Conservation (phyloP, 2,113 vertebrate species). For the Odontesthes bonariensis region DNA sequence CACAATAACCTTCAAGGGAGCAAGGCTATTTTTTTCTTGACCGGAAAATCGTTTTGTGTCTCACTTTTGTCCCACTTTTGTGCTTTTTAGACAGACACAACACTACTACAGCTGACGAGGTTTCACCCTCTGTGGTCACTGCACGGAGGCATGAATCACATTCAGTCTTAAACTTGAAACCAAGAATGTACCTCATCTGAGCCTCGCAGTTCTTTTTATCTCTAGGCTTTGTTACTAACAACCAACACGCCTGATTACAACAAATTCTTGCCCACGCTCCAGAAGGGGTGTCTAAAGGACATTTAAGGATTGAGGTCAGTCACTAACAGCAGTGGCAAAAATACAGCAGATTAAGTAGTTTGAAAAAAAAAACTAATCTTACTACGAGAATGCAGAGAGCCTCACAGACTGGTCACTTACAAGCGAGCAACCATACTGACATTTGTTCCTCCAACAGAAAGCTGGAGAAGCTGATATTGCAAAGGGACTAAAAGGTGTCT, state of each 20-base stretch:
- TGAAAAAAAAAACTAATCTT: constrained; percentile 11
- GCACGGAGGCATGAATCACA: too few species aligned
- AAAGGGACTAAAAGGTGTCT: neutral
- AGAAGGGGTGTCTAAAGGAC: neutral
- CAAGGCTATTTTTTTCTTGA: too few species aligned
- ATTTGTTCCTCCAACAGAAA: neutral
- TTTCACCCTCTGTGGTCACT: too few species aligned
- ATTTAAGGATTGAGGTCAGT: neutral
- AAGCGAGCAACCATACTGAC: neutral
- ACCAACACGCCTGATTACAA: neutral
- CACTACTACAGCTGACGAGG: too few species aligned
- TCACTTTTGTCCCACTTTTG: too few species aligned
- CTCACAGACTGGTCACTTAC: neutral
- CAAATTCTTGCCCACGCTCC: neutral
- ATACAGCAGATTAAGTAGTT: neutral
- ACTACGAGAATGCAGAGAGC: constrained; percentile 21
- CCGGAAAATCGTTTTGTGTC: too few species aligned
- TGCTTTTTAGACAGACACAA: too few species aligned
- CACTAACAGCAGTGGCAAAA: too few species aligned
- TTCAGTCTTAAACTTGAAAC: too few species aligned
- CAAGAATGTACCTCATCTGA: too few species aligned
- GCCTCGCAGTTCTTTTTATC: too few species aligned
- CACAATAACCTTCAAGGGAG: too few species aligned
- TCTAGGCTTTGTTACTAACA: constrained; percentile 5
- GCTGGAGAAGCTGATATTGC: neutral